Evolutionary conservation across 2,797 vertebrate species (phyloP), one percentile per base, ranked within the genome.

Genomic region (Prionace glauca): DNA sequence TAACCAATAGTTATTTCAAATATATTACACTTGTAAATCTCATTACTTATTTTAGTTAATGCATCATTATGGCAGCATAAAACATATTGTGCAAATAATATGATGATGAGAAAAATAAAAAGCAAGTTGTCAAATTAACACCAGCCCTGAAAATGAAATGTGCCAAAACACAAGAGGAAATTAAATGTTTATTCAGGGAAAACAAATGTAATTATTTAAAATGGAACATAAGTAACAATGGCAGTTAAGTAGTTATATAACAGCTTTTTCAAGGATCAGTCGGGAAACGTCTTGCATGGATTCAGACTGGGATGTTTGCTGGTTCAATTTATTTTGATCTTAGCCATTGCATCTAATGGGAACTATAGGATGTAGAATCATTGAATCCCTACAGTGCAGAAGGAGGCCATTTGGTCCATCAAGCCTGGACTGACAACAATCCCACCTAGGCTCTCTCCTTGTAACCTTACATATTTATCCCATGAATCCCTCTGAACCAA

Each of bases 71-170:
- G n/a, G 90, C 62, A 60, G 62, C 22, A 24, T 41, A 26, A 56
- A 67, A 36, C 32, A 22, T 26, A 65, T 62, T 45, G 86, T 81
- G 12, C 29, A 77, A 86, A 56, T 95, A 26, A 65, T 11, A 4
- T 7, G 94, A 45, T 95, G 84, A 95, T 81, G 67, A 67, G 74
- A 96, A 92, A 93, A 67, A 65, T 50, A 67, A 14, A 81, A 96
- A 65, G 45, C 36, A 79, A 22, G 96, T 56, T 56, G 22, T 24
- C 7, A 65, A 72, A 95, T 95, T 50, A 81, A 29, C 95, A 84
- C 74, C 95, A 93, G 29, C 16, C 60, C 88, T 29, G 7, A 65
- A 8, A n/a, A 18, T 56, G 32, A 92, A 65, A 16, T n/a, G 62
- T 24, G 12, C 16, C 90, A 36, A 32, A 67, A 32, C 12, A 65